Evolutionary conservation across 2,797 vertebrate genomes (phyloP).

Genomic region (Myiothlypis chrysogaster): DNA sequence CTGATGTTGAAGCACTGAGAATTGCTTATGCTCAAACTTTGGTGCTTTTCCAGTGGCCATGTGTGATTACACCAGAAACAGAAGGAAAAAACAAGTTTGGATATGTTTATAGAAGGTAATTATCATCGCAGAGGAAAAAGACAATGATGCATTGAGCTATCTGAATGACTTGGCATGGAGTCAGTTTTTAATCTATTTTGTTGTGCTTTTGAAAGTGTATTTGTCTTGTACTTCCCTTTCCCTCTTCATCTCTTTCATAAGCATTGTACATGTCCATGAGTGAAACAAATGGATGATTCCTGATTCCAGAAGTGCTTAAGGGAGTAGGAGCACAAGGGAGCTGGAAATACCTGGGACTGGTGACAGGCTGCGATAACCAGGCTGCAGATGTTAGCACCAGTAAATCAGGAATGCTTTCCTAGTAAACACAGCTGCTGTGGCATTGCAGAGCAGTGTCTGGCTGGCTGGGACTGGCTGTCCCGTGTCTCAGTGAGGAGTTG

Average conservation of each 20-base stretch:
- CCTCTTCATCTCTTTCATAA: neutral
- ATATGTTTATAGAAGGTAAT: slow-evolving; percentile 48
- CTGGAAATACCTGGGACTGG: neutral
- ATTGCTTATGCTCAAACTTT: neutral
- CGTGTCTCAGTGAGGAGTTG: neutral
- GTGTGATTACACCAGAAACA: slow-evolving; percentile 1
- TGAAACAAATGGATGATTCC: neutral
- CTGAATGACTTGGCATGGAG: slow-evolving; percentile 26
- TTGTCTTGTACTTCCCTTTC: neutral
- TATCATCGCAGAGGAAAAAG: neutral
- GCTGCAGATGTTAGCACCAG: neutral
- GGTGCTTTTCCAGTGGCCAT: neutral
- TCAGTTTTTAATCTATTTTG: neutral
- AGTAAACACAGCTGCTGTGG: slow-evolving; percentile 21
- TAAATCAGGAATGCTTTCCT: slow-evolving; percentile 3
- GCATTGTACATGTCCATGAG: neutral
- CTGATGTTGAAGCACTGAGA: slow-evolving; percentile 8
- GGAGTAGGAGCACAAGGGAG: neutral
- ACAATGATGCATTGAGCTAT: slow-evolving; percentile 35
- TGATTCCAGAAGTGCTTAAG: neutral
- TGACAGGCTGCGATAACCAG: neutral
- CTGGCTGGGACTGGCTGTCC: slow-evolving; percentile 57
- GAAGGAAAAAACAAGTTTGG: slow-evolving; percentile 58
- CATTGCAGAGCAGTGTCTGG: neutral
- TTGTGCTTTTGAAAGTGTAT: neutral